Conservation (phyloP, 2,113 vertebrate species). For the Hassar affinis region DNA sequence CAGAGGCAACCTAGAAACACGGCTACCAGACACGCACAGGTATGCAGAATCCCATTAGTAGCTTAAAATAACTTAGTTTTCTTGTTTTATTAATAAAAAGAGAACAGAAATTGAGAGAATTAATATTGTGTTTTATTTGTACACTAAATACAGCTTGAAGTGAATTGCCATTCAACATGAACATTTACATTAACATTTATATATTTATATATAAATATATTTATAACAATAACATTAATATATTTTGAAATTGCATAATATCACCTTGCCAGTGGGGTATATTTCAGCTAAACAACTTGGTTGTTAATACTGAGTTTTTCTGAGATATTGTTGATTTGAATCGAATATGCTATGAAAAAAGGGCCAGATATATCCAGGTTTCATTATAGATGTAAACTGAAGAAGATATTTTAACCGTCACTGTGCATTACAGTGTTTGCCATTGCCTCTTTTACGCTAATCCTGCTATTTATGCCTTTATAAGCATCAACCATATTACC, state of each 20-base stretch:
- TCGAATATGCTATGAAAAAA: background rate
- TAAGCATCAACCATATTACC: background rate
- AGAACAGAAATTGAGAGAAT: background rate
- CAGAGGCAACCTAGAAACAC: constrained; percentile 72
- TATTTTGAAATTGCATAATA: background rate
- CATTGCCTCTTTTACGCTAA: background rate
- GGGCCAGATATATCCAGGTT: background rate
- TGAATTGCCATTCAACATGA: background rate
- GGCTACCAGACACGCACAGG: constrained; percentile 77
- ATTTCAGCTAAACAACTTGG: background rate
- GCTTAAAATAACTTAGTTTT: background rate
- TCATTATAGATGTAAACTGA: background rate
- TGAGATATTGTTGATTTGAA: background rate
- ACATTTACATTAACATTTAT: too few species aligned
- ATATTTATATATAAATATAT: too few species aligned
- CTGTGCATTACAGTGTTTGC: background rate
- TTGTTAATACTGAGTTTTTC: background rate
- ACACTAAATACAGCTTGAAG: background rate
- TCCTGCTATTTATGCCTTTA: background rate
- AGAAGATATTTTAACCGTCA: background rate
- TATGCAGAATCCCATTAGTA: constrained; percentile 54
- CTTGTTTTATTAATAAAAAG: background rate
- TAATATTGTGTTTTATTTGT: background rate
- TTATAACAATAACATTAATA: background rate
- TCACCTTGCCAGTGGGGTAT: background rate